Base-by-base conservation (phyloP, 2,888 invertebrate species). In the Syritta pipiens region DNA sequence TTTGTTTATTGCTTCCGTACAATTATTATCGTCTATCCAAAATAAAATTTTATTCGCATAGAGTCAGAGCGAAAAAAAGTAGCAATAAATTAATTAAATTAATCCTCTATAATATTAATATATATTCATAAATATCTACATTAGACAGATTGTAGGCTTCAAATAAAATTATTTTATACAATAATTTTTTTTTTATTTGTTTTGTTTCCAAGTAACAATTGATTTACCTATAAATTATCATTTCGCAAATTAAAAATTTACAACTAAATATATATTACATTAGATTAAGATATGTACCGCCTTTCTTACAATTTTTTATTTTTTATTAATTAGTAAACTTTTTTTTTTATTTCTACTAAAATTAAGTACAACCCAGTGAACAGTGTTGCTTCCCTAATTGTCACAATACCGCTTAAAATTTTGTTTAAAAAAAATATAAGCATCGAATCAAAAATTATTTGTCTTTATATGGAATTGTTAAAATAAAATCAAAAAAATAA, bases 391-490 rank as follows among this genome's bases (percentile, higher is more conserved):
- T 42, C 17, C 3, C 24, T 7, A 42, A 14, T 59, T 28, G 68
- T 65, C 37, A 46, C 30, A 37, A 46, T 40, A 12, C 2, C 10
- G 49, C 51, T 30, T 5, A 5, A 5, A 2, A 7, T 9, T 22
- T 19, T 30, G 12, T 10, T 6, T 7, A 49, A 19, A 46, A 57
- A 22, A 44, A 63, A 46, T 28, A 48, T 22, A 37, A 57, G 1
- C 35, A 14, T 37, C 37, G 17, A 26, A 44, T 12, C 4, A 12
- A 24, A 44, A 10, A 20, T 37, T 19, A 24, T 55, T 44, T 69
- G 71, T 77, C 67, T 74, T 57, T 67, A 37, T 30, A 51, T 79
- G 79, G 79, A 79, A 79, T 79, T 57, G 14, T 55, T 68, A 48
- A 53, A 48, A 35, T 37, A 14, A n/a, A 37, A 37, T 9, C 14